Evolutionary conservation across 2,888 invertebrate genomes (phyloP), one percentile per base, ranked within the genome.

Genomic region (Eumacrocentrus americanus): DNA sequence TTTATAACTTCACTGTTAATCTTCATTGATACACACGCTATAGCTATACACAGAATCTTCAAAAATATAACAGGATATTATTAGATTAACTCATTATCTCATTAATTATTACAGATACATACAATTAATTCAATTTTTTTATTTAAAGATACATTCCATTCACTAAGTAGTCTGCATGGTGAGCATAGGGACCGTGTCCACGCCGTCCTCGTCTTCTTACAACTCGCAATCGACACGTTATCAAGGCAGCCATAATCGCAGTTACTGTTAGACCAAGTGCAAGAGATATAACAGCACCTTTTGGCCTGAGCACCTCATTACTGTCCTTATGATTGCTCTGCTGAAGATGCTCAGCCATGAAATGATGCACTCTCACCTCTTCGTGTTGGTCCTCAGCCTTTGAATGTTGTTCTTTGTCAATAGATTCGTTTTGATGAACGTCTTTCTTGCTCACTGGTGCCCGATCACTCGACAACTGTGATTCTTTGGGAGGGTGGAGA

Each of bases 81-180:
- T n/a, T n/a, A n/a, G n/a, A n/a, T n/a, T n/a, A n/a, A n/a, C n/a
- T n/a, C n/a, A n/a, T n/a, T n/a, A n/a, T n/a, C n/a, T n/a, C n/a
- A n/a, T n/a, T n/a, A n/a, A n/a, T n/a, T n/a, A n/a, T n/a, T n/a
- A n/a, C n/a, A n/a, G n/a, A n/a, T n/a, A n/a, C n/a, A n/a, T n/a
- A n/a, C n/a, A n/a, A n/a, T n/a, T n/a, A n/a, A n/a, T n/a, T n/a
- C n/a, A 48, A 34, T 59, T 62, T 64, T 55, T 52, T 60, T 58
- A 65, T 73, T 86, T 89, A 95, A 78, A 97, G 88, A 83, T 97
- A 98, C 96, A 98, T 97, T 75, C 97, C 97, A 83, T 98, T 97
- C 71, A 98, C 96, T 73, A 98, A 86, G 83, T 96, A 97, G 84
- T 97, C 97, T 0, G 96, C 95, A 82, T 97, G 97, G 81, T 95